A percentile compares a stretch with the other conserved stretches of the same genome.
phyloP scores from a whole-genome alignment of 2,113 vertebrate genomes.

The Petroica traversi region DNA sequence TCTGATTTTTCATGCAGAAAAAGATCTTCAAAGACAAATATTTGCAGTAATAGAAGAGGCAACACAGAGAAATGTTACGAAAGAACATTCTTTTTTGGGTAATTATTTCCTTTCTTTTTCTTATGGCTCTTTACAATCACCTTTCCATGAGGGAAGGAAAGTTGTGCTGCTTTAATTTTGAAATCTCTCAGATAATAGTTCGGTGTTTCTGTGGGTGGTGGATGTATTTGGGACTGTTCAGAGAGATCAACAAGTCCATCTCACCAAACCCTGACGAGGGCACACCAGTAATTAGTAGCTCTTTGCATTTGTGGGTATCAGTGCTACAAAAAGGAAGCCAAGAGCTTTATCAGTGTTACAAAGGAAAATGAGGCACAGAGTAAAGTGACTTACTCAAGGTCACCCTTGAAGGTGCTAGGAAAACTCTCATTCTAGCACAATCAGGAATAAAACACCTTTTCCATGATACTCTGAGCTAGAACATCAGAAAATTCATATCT shows the following conservation, averaged over 20 bases:
- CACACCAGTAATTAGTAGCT: neutral
- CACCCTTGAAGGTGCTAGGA: neutral
- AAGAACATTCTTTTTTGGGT: neutral
- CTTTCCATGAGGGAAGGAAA: neutral
- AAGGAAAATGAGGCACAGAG: neutral
- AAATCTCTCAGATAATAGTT: neutral
- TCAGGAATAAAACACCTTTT: neutral
- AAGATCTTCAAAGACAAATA: conserved; percentile 17
- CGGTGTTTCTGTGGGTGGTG: neutral
- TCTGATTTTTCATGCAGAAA: neutral
- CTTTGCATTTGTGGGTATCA: neutral
- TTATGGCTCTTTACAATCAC: neutral
- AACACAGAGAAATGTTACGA: neutral
- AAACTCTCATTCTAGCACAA: neutral
- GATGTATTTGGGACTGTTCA: neutral
- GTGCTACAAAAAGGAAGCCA: neutral
- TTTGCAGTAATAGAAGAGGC: conserved; percentile 8
- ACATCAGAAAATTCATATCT: neutral
- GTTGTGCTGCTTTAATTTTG: neutral
- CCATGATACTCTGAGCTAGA: neutral
- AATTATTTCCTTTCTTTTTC: neutral
- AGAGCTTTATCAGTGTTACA: neutral
- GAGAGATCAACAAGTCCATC: neutral
- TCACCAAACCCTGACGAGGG: neutral
- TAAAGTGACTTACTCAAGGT: neutral